These are phyloP conservation scores for Scatophagus argus DNA, from an alignment of 2,113 vertebrate genomes.

Conservation along the genomic window DNA sequence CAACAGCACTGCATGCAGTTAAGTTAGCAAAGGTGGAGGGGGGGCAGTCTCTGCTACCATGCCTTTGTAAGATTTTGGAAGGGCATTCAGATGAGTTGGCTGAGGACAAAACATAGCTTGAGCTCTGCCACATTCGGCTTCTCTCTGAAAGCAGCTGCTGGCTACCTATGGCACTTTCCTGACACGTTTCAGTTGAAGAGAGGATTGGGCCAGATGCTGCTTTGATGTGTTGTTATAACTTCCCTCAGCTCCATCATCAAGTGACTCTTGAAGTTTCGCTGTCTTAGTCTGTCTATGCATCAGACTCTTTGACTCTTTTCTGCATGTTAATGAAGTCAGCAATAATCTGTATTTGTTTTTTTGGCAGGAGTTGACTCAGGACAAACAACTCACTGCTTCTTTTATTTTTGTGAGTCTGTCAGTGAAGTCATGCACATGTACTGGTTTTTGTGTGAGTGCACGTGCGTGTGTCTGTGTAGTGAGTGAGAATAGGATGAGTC, in stretches of 20 bases:
- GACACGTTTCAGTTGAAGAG: constrained; percentile 40
- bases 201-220: constrained; percentile 37
- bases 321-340: constrained; percentile 64
- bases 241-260: constrained; percentile 21
- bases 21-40: constrained; percentile 56
- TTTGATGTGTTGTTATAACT: constrained; percentile 65
- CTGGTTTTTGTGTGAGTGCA: background rate
- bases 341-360: constrained; percentile 47
- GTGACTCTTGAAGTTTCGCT: constrained; percentile 54
- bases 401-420: constrained; percentile 21
- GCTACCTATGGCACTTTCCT: constrained; percentile 62
- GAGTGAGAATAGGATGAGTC: constrained; percentile 14
- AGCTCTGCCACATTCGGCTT: constrained; percentile 41
- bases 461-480: constrained; percentile 3
- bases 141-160: constrained; percentile 41
- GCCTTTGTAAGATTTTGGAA: constrained; percentile 74
- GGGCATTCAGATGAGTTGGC: constrained; percentile 68
- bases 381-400: constrained; percentile 47
- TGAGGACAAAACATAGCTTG: constrained; percentile 39
- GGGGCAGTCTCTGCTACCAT: constrained; percentile 35
- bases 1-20: constrained; percentile 64
- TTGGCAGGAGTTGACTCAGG: constrained; percentile 47
- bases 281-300: constrained; percentile 48
- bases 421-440: constrained; percentile 22
- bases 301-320: constrained; percentile 45